Evolutionary conservation across 2,113 vertebrate species (phyloP).

Genomic region (western clawed frog (Xenopus tropicalis)): DNA sequence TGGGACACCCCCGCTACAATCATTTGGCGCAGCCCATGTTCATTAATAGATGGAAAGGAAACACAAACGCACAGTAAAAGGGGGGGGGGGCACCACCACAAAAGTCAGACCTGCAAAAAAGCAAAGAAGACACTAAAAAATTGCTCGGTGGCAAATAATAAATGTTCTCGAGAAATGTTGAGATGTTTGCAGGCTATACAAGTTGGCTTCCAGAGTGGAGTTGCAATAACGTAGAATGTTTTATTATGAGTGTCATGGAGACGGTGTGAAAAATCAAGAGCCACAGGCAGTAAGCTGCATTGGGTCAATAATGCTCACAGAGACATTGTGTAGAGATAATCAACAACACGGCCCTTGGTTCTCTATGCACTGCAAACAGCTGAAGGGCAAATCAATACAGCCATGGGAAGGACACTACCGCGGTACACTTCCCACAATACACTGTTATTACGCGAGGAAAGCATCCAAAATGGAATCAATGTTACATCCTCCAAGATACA

Average conservation of each 20-base stretch:
- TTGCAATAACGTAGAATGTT: slow-evolving; percentile 56
- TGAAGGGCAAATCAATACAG: slow-evolving; percentile 71
- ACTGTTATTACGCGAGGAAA: slow-evolving; percentile 47
- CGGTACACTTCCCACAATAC: slow-evolving; percentile 59
- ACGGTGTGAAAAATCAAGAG: slow-evolving; percentile 69
- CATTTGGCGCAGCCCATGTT: too few relatives aligned
- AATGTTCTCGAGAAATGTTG: slow-evolving; percentile 49
- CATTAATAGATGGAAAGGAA: too few relatives aligned
- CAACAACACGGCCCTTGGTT: slow-evolving; percentile 65
- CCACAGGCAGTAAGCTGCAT: slow-evolving; percentile 64
- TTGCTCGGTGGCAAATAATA: slow-evolving; percentile 35
- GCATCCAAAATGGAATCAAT: slow-evolving; percentile 45
- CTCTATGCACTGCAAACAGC: slow-evolving; percentile 63
- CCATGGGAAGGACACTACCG: slow-evolving; percentile 67
- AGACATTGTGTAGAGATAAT: slow-evolving; percentile 72
- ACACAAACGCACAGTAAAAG: too few relatives aligned
- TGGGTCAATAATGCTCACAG: slow-evolving; percentile 74
- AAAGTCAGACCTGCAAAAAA: slow-evolving; percentile 9
- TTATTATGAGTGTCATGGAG: slow-evolving; percentile 73
- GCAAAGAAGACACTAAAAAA: neutral
- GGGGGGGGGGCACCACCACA: neutral
- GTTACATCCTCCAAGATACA: neutral
- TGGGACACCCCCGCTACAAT: too few relatives aligned
- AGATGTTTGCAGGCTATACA: slow-evolving; percentile 37
- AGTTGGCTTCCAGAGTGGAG: slow-evolving; percentile 48